Evolutionary conservation across 2,888 invertebrate genomes (phyloP), one percentile per base, ranked within the genome.

Genomic region (Rhingia campestris): DNA sequence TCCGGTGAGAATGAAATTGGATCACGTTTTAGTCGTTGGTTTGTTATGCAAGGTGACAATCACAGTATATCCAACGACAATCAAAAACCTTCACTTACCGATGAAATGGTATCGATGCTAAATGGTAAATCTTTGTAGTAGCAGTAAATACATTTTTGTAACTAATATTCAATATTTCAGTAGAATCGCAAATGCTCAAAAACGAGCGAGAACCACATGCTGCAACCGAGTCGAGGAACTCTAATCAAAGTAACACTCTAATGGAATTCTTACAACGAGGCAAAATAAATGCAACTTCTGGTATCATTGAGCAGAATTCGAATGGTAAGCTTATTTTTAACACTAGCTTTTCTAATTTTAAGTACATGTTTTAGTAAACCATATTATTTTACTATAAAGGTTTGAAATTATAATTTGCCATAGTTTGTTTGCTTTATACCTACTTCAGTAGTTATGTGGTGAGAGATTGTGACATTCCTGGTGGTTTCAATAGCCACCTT

Each of bases 11-110:
- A 58, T 35, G 77, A 86, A 49, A 81, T 69, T 45, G 94, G 95
- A 86, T 96, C 96, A 30, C 93, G 96, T 30, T 96, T 96, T 91
- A 95, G 95, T 89, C 94, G 94, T 86, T 96, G 96, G 95, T 98
- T 97, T 92, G 94, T 93, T 51, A 93, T 56, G 22, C 70, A 86
- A 39, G 59, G 69, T 30, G 86, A 86, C 6, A 59, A 75, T 54
- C 39, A 74, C 9, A 72, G 61, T 41, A 35, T 33, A 39, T 72
- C 35, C 12, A 59, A 35, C 6, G 91, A 92, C 76, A 92, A 92
- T 87, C 91, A 93, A 22, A 91, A 93, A 41, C 93, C 93, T 33
- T 93, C 94, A 4, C 89, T 94, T 75, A 94, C 94, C 85, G 94
- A 94, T 79, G 94, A 95, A 85, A 88, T 94, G 77, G 94, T 94